Evolutionary conservation across 2,113 vertebrate genomes (phyloP), one percentile per base, ranked within the genome.

Genomic region (Triplophysa siluroides): DNA sequence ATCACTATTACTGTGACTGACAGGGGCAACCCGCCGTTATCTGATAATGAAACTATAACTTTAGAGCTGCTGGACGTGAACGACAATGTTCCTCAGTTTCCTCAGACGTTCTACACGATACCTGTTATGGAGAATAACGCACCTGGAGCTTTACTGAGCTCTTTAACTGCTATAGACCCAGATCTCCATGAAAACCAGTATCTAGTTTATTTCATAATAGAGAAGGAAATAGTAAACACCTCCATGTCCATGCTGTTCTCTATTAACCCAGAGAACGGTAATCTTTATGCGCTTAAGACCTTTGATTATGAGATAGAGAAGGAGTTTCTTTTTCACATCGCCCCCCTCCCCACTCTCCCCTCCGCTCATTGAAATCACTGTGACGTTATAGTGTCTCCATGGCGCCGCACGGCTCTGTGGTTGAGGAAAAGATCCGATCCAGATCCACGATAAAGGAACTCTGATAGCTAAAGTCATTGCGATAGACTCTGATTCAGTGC

Each of bases 221-320:
- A 95, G 0, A 92, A 90, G 26, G 90, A 93, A 82, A 92, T 94
- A 56, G 88, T 89, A 0, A 92, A 93, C 82, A 93, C 93, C 79
- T 93, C 95, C 0, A 92, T 94, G 85, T 92, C 93, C 76, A 94
- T 95, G 84, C 90, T 95, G 0, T 94, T 96, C 83, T 95, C 94
- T 1, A 93, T 95, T 83, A 94, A 95, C 82, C 90, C 89, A 80
- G 90, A 92, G 79, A 90, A 88, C n/a, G 91, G 91, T 0, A 89
- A 90, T 29, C 86, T 92, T 72, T 92, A 90, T 10, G 91, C 90
- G 11, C 82, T 92, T 0, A 90, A 88, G 58, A 89, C 89, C 0
- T 90, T 91, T 86, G 72, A 92, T 81, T 90, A 88, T 81, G 91
- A 92, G 84, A 90, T 85, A 10, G 88, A 91, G 75, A 89, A 86